Evolutionary conservation across 2,888 invertebrate genomes (phyloP).

Genomic region (Adelognathus sp.): DNA sequence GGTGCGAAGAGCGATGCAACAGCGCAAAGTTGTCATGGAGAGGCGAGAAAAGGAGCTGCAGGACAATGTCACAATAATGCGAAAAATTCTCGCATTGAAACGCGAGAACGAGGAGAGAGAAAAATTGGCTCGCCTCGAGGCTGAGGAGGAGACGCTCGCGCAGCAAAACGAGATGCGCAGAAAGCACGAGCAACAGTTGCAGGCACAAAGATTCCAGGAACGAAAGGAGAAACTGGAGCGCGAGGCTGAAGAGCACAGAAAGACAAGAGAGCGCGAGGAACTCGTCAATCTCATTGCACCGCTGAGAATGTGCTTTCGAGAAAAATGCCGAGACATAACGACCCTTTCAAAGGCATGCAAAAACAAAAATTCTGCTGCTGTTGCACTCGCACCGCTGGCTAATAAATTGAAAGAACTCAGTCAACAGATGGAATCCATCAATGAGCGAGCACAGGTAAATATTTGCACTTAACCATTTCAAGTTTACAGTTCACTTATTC

Average conservation of each 20-base stretch:
- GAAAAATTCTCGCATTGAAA: slow-evolving; percentile 67
- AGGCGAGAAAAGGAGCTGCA: slow-evolving; percentile 75
- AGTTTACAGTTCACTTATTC: no score
- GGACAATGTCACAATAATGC: slow-evolving; percentile 72
- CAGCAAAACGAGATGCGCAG: slow-evolving; percentile 82
- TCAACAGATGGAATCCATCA: slow-evolving; percentile 72
- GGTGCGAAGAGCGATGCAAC: slow-evolving; percentile 77
- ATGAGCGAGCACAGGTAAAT: slow-evolving; percentile 73
- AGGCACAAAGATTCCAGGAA: slow-evolving; percentile 68
- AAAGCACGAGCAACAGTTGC: slow-evolving; percentile 77
- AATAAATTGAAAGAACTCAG: slow-evolving; percentile 76
- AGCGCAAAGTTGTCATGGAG: slow-evolving; percentile 76
- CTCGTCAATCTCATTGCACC: slow-evolving; percentile 80
- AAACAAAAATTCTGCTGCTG: slow-evolving; percentile 67
- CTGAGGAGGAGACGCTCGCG: slow-evolving; percentile 82
- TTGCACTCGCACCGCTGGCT: slow-evolving; percentile 64
- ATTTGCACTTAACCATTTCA: no score
- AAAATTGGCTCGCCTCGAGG: slow-evolving; percentile 82
- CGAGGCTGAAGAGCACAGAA: slow-evolving; percentile 74
- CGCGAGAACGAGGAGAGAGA: slow-evolving; percentile 75
- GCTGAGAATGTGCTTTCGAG: slow-evolving; percentile 63
- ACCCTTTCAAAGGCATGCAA: slow-evolving; percentile 67
- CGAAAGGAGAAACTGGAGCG: slow-evolving; percentile 67
- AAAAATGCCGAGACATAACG: slow-evolving; percentile 69
- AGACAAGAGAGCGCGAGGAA: slow-evolving; percentile 81